These are phyloP conservation scores for Poliocrania exsul DNA, from an alignment of 2,797 vertebrate genomes.

Conservation along the genomic window DNA sequence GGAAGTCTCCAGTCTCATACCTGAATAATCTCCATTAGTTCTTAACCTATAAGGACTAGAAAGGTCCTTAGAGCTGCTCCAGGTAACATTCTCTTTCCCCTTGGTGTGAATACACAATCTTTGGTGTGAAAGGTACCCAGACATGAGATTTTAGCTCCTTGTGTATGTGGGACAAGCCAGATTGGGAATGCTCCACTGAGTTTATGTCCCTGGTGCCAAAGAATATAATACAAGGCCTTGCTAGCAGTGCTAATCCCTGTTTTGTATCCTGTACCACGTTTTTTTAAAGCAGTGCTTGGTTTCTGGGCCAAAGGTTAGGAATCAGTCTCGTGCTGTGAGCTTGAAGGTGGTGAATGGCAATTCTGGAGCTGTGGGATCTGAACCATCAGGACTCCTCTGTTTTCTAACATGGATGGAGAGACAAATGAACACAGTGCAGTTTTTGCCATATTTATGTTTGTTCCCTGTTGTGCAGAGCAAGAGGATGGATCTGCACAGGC, in stretches of 20 bases:
- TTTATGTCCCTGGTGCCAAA: neutral
- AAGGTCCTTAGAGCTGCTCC: neutral
- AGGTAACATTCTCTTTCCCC: conserved; percentile 20
- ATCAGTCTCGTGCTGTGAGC: rapidly evolving
- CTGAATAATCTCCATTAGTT: neutral
- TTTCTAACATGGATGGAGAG: neutral
- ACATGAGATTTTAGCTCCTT: neutral
- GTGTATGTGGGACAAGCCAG: neutral
- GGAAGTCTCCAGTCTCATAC: neutral
- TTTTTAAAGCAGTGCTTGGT: neutral
- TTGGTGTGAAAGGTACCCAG: neutral
- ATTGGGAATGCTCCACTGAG: neutral
- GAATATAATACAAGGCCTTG: neutral
- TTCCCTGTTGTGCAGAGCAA: neutral
- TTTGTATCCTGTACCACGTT: neutral
- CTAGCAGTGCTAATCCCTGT: neutral
- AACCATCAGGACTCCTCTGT: neutral
- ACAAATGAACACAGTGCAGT: neutral
- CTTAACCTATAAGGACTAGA: neutral
- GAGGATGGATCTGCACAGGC: neutral
- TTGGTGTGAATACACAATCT: neutral
- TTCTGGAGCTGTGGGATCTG: neutral
- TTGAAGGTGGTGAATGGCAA: neutral
- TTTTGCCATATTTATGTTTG: neutral
- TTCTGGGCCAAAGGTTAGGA: neutral